Percentiles rank a stretch among this genome's conserved stretches.
phyloP scores from a whole-genome alignment of 2,888 invertebrate genomes.

The Hemaris fuciformis region DNA sequence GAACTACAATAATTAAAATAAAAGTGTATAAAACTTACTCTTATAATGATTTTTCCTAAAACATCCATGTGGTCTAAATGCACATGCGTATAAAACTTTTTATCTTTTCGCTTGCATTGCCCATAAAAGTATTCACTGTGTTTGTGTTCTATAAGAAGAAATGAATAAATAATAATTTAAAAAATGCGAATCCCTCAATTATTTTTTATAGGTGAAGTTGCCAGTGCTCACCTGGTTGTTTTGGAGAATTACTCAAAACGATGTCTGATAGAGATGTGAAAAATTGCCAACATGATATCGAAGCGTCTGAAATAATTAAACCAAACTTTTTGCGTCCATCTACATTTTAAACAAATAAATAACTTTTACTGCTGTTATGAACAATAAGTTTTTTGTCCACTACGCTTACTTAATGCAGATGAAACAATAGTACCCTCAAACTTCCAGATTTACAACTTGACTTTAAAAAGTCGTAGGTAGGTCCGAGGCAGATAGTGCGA shows the following conservation, averaged over 20 bases:
- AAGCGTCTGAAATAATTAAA: slow-evolving; percentile 25
- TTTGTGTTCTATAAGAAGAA: slow-evolving; percentile 14
- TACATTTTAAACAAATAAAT: no score
- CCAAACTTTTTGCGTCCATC: no score
- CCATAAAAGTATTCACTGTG: slow-evolving; percentile 59
- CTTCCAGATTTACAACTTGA: background rate
- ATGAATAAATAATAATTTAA: no score
- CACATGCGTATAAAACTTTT: slow-evolving; percentile 37
- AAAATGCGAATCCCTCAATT: no score
- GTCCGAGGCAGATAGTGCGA: background rate
- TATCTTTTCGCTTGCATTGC: slow-evolving; percentile 32
- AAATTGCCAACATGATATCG: slow-evolving; percentile 31
- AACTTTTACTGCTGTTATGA: no score
- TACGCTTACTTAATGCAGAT: no score
- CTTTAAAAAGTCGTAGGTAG: background rate
- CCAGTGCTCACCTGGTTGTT: slow-evolving; percentile 24
- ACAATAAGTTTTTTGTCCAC: no score
- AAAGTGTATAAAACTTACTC: slow-evolving; percentile 40
- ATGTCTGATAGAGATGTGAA: slow-evolving; percentile 32
- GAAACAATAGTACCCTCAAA: no score
- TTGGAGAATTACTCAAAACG: slow-evolving; percentile 15
- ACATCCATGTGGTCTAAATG: slow-evolving; percentile 49
- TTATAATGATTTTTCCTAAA: slow-evolving; percentile 53
- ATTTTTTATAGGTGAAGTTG: background rate
- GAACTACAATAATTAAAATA: no score